A percentile compares a stretch with the other conserved stretches of the same genome.
Conservation (phyloP, 1,140 invertebrate species). For the Drosophila willistoni region DNA sequence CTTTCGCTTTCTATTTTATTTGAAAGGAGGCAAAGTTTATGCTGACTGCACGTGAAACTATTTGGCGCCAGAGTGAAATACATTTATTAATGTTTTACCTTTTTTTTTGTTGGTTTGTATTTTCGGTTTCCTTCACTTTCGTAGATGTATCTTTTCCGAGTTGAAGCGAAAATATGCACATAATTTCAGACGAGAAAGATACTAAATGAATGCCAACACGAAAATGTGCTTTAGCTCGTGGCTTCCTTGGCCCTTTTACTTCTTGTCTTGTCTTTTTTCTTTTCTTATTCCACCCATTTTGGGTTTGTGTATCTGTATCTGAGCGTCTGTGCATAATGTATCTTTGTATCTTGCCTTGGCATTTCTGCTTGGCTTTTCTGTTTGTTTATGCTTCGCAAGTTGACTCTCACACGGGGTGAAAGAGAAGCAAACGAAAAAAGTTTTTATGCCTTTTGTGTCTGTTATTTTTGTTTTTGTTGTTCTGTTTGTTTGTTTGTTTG, state of each 20-base stretch:
- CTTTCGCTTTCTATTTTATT: constrained; percentile 26
- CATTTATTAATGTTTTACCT: constrained; percentile 54
- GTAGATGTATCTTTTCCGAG: constrained; percentile 23
- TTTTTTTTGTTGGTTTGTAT: background rate
- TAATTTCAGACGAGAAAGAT: constrained; percentile 38
- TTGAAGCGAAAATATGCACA: constrained; percentile 39
- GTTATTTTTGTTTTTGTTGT: constrained; percentile 22
- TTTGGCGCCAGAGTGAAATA: constrained; percentile 56
- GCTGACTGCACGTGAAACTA: constrained; percentile 52
- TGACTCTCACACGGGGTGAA: constrained; percentile 43
- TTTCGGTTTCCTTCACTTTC: constrained; percentile 8
- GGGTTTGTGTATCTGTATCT: constrained; percentile 41
- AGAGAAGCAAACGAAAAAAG: constrained; percentile 46
- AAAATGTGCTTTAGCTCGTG: constrained; percentile 47
- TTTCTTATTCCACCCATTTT: constrained; percentile 36
- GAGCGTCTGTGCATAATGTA: constrained; percentile 74
- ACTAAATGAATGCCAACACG: constrained; percentile 53
- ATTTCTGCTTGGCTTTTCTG: constrained; percentile 52
- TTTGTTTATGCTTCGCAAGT: constrained; percentile 64
- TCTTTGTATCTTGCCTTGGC: constrained; percentile 29
- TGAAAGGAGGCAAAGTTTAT: constrained; percentile 43
- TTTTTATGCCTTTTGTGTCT: constrained; percentile 75
- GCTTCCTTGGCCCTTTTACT: constrained; percentile 16
- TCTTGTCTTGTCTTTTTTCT: constrained; percentile 12
- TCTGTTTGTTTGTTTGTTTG: constrained; percentile 55